Base-by-base conservation (phyloP, 2,888 invertebrate species). In the Thymelicus acteon region DNA sequence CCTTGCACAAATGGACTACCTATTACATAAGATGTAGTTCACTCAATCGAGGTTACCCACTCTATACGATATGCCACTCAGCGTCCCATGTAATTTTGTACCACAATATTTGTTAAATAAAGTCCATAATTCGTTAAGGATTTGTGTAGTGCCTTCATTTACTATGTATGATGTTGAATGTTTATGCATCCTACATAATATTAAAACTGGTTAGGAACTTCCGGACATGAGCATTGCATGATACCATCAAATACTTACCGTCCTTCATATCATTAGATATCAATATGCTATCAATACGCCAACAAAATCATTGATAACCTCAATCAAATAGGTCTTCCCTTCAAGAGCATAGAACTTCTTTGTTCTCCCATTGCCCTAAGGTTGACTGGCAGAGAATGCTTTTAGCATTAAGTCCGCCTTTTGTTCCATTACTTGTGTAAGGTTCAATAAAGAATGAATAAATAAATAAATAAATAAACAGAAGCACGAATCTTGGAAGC, bases 21-120 rank as follows among this genome's bases (percentile, higher is more conserved):
- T 67, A 74, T 77, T 79, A 78, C 79, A 80, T 81, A 82, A 82
- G 79, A 84, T 81, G 75, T 84, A 75, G 85, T 80, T 79, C 79
- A 83, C 72, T 80, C 77, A 79, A 80, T 73, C 82, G 82, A 85
- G 85, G 85, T 76, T 79, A 75, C 62, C 77, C 57, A 73, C 71
- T 74, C 40, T 67, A 58, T 58, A 63, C 31, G 60, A 39, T 63
- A 7, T 6, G 6, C 19, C 13, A 13, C 12, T 31, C 8, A 37
- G 7, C 19, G 8, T 44, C 7, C 58, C 10, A 24, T 31, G 12
- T 40, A 3, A 60, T 64, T 60, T 40, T 60, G 15, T 13, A 48
- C 60, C 49, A 49, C 63, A 58, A 24, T 10, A 5, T 12, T 6
- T 7, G 7, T 39, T 6, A 13, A 0, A 39, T 69, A 63, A 39